phyloP scores from a whole-genome alignment of 2,888 invertebrate genomes.

The Auanema sp. region DNA sequence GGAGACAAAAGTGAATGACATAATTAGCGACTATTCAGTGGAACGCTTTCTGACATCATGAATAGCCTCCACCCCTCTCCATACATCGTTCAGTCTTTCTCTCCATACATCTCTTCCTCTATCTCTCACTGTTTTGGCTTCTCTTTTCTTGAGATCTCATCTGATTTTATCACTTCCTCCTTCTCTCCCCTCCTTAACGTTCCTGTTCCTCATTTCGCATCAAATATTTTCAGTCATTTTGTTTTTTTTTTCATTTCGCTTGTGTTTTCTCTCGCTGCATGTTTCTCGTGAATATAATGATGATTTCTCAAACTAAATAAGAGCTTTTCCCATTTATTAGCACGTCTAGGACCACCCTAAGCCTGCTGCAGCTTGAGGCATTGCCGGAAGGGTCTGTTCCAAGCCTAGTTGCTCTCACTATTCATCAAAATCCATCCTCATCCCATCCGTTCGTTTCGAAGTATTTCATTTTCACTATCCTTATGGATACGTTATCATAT shows the following conservation, averaged over 20 bases:
- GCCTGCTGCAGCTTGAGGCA: constrained; percentile 8
- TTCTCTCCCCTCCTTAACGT: too few relatives aligned
- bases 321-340: too few relatives aligned
- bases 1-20: too few relatives aligned
- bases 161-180: too few relatives aligned
- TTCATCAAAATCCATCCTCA: too few relatives aligned
- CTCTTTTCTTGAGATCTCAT: constrained; percentile 10
- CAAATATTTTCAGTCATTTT: background rate
- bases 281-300: constrained; percentile 14
- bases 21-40: too few relatives aligned
- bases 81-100: constrained; percentile 3
- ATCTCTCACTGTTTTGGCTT: constrained; percentile 1
- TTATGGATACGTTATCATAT: too few relatives aligned
- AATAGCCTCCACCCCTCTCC: background rate
- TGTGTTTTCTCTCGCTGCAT: constrained; percentile 5
- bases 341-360: constrained; percentile 2
- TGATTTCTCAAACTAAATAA: constrained; percentile 12
- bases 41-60: too few relatives aligned
- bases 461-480: too few relatives aligned
- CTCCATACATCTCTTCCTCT: background rate
- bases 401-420: constrained; percentile 1
- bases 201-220: too few relatives aligned
- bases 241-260: constrained; percentile 5
- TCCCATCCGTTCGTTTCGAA: too few relatives aligned
- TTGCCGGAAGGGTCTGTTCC: constrained; percentile 1